Evolutionary conservation across 2,113 vertebrate species (phyloP).

Genomic region (Petromus typicus): DNA sequence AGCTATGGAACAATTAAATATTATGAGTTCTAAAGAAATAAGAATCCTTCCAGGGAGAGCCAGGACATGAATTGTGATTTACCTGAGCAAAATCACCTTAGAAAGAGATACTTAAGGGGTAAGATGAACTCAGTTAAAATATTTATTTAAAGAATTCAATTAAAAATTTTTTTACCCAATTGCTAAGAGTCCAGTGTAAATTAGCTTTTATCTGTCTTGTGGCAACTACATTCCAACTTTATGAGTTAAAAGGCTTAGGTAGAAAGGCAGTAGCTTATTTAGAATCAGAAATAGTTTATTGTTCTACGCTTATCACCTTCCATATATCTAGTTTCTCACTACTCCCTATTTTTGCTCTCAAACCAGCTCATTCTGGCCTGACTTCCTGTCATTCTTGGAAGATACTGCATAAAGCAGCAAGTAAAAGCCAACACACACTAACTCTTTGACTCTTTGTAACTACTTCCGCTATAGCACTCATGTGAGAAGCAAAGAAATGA

Average conservation of each 20-base stretch:
- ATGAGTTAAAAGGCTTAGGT: constrained; percentile 30
- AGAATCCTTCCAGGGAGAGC: not conserved
- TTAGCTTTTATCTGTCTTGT: constrained; percentile 3
- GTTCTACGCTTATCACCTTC: constrained; percentile 2
- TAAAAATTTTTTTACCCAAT: constrained; percentile 3
- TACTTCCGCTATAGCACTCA: not conserved
- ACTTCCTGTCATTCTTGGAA: constrained; percentile 48
- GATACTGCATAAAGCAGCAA: constrained; percentile 27
- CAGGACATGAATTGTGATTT: not conserved
- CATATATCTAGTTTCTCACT: constrained; percentile 46
- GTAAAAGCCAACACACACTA: constrained; percentile 56
- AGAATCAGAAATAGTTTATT: constrained; percentile 23
- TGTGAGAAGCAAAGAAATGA: constrained; percentile 22
- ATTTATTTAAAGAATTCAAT: not conserved
- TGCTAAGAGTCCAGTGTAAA: not conserved
- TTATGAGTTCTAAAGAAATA: constrained; percentile 25
- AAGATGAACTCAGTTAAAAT: not conserved
- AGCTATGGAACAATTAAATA: not conserved
- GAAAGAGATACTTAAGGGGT: not conserved
- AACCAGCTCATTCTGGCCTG: constrained; percentile 40
- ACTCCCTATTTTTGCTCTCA: constrained; percentile 44
- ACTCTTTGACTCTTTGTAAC: constrained; percentile 15
- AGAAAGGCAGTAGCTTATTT: constrained; percentile 19
- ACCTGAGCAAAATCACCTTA: not conserved
- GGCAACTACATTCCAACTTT: not conserved